Conservation (phyloP, 2,113 vertebrate genomes). For the Chlamydotis undulata region DNA sequence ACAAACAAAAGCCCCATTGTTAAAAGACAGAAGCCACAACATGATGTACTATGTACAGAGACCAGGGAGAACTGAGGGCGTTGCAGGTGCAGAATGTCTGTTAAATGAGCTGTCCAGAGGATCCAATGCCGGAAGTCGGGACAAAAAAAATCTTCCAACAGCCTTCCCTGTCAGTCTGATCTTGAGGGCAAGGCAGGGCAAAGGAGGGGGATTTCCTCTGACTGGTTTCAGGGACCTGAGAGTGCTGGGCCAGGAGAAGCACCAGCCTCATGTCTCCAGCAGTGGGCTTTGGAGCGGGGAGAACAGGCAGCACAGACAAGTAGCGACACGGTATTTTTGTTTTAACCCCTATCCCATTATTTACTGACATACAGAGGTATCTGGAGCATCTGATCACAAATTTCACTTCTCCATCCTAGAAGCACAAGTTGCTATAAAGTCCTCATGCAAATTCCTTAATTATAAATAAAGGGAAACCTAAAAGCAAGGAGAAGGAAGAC, state of each 20-base stretch:
- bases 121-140: neutral
- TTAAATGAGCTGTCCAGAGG: neutral
- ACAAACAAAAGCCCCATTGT: neutral
- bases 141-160: neutral
- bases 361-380: neutral
- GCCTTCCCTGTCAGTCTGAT: neutral
- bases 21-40: neutral
- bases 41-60: fast-evolving
- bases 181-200: neutral
- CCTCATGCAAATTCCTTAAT: neutral
- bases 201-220: neutral
- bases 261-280: neutral
- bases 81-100: neutral
- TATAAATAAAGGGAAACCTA: neutral
- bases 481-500: neutral
- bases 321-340: neutral
- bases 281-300: neutral
- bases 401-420: neutral
- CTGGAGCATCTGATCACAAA: neutral
- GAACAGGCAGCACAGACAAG: neutral
- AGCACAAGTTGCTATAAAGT: neutral
- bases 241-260: fast-evolving
- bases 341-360: neutral
- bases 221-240: neutral
- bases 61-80: neutral